phyloP scores from a whole-genome alignment of 1,140 invertebrate genomes.

The Carposina sasakii region DNA sequence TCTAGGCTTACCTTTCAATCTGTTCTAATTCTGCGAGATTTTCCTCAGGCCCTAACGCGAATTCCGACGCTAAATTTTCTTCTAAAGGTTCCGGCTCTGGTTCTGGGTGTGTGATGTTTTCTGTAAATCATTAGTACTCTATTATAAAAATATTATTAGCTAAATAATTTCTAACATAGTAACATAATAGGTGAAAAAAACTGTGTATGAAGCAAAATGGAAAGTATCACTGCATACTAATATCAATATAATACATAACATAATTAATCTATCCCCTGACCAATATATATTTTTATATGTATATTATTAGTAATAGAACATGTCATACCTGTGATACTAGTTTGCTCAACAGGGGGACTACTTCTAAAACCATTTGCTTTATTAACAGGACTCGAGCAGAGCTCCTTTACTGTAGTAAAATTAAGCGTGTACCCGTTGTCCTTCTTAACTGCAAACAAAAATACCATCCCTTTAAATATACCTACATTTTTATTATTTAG shows the following conservation, averaged over 20 bases:
- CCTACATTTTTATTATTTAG: no score
- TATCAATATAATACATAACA: no score
- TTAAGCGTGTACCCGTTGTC: constrained; percentile 67
- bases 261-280: no score
- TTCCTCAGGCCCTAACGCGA: constrained; percentile 61
- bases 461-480: no score
- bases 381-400: constrained; percentile 64
- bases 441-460: constrained; percentile 61
- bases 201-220: no score
- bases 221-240: no score
- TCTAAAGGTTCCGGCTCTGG: constrained; percentile 63
- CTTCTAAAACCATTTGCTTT: constrained; percentile 67
- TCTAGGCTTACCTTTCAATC: constrained; percentile 65
- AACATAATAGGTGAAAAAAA: no score
- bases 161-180: no score
- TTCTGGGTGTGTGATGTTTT: constrained; percentile 67
- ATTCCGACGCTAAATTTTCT: constrained; percentile 66
- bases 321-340: constrained; percentile 62
- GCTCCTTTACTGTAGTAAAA: constrained; percentile 63
- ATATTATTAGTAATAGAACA: no score
- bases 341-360: constrained; percentile 68
- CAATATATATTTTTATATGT: no score
- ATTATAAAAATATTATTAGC: no score
- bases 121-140: no score
- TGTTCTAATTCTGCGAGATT: constrained; percentile 62